Conservation (phyloP, 2,797 vertebrate species). For the Decapterus maruadsi region DNA sequence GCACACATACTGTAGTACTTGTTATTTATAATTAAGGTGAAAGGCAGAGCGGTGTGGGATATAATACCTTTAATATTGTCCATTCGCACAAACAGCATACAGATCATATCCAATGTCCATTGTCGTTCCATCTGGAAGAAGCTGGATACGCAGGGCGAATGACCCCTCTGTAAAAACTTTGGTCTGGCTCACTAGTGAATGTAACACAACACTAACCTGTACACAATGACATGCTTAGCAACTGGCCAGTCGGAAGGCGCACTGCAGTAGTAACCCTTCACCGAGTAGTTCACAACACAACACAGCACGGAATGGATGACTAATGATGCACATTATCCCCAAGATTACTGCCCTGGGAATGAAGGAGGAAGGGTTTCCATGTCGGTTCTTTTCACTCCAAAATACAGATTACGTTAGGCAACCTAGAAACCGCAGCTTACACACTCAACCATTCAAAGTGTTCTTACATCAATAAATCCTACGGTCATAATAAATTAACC, state of each 20-base stretch:
- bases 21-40: background rate
- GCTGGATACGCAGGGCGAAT: conserved; percentile 68
- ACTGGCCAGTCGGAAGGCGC: conserved; percentile 62
- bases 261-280: conserved; percentile 59
- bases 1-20: background rate
- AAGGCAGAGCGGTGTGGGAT: conserved; percentile 52
- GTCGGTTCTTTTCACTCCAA: conserved; percentile 43
- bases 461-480: conserved; percentile 36
- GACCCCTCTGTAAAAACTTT: conserved; percentile 79
- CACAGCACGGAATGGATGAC: conserved; percentile 71
- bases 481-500: conserved; percentile 36
- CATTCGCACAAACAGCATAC: conserved; percentile 87
- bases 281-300: conserved; percentile 66
- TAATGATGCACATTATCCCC: conserved; percentile 38
- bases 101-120: conserved; percentile 65
- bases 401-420: conserved; percentile 38
- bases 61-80: conserved; percentile 89
- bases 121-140: conserved; percentile 62
- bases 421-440: conserved; percentile 59
- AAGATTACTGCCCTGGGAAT: conserved; percentile 35
- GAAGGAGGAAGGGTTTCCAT: conserved; percentile 20
- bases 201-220: conserved; percentile 73
- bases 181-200: conserved; percentile 78
- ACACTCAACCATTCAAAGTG: conserved; percentile 50
- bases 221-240: conserved; percentile 85